Conservation (phyloP, 2,113 vertebrate genomes). For the Eublepharis macularius region DNA sequence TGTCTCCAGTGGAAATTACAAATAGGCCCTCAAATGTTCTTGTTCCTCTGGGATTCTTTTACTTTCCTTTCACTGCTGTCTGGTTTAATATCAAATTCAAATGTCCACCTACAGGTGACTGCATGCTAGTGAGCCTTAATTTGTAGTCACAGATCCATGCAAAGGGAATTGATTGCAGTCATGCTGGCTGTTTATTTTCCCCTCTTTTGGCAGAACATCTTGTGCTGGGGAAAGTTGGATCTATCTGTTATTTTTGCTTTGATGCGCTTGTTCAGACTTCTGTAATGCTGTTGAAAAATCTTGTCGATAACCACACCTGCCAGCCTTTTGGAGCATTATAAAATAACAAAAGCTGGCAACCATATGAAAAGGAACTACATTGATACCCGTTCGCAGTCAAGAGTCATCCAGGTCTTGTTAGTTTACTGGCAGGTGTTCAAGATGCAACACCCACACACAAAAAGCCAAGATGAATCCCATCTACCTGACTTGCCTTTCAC, state of each 20-base stretch:
- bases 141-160: not conserved
- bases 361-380: not conserved
- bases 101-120: not conserved
- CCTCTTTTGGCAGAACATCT: not conserved
- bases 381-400: not conserved
- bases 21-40: rapidly evolving
- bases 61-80: not conserved
- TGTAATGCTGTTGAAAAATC: not conserved
- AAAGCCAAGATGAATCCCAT: not conserved
- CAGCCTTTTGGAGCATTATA: not conserved
- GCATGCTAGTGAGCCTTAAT: not conserved
- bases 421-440: not conserved
- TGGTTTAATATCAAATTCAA: not conserved
- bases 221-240: not conserved
- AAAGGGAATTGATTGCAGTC: not conserved
- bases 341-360: constrained; percentile 3
- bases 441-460: rapidly evolving
- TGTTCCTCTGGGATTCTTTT: rapidly evolving
- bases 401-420: not conserved
- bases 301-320: not conserved
- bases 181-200: not conserved
- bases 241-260: not conserved
- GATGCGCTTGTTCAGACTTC: not conserved
- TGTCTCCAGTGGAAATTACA: not conserved
- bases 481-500: not conserved